A percentile compares a stretch with the other conserved stretches of the same genome.
phyloP scores from a whole-genome alignment of 2,113 vertebrate species.

The Athene cunicularia region DNA sequence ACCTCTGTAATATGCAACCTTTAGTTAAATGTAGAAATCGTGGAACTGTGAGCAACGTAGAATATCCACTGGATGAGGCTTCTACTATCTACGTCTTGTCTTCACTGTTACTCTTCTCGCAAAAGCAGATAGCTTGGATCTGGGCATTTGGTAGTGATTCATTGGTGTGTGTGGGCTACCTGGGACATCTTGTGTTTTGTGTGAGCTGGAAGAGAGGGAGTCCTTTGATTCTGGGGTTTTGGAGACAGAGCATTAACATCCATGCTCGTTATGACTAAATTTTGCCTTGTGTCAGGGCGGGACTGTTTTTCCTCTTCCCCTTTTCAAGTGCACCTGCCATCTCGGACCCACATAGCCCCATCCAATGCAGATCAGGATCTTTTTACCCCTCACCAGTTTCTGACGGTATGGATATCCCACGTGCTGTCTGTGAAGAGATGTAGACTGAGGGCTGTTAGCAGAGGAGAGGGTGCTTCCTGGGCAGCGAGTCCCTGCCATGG shows the following conservation, averaged over 20 bases:
- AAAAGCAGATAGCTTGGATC: not conserved
- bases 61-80: not conserved
- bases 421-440: rapidly evolving
- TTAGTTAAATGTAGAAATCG: not conserved
- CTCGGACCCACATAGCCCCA: not conserved
- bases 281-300: not conserved
- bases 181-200: not conserved
- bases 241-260: not conserved
- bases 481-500: not conserved
- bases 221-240: not conserved
- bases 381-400: not conserved
- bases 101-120: not conserved
- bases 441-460: not conserved
- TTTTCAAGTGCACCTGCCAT: not conserved
- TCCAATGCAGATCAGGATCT: not conserved
- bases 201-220: not conserved
- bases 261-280: not conserved
- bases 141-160: not conserved
- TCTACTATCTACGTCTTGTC: not conserved
- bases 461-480: not conserved
- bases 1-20: not conserved
- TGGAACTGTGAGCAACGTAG: not conserved
- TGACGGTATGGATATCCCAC: rapidly evolving
- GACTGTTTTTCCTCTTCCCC: not conserved
- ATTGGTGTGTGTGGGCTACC: rapidly evolving